These are phyloP conservation scores for Zaprionus capensis DNA, from an alignment of 1,140 invertebrate species.

Conservation along the genomic window DNA sequence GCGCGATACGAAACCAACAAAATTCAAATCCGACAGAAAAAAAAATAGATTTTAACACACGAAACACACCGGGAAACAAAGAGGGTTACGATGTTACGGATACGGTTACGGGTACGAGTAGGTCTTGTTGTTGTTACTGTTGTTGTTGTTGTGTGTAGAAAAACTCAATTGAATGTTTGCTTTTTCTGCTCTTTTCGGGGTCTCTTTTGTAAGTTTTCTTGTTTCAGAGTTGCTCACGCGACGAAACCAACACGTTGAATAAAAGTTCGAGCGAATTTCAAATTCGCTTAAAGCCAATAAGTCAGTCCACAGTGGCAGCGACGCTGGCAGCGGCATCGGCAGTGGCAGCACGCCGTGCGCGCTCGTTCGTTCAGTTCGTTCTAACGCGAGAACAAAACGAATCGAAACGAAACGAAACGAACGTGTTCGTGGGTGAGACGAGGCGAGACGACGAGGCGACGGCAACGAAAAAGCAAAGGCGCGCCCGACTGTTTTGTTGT, in stretches of 20 bases:
- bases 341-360: conserved; percentile 21
- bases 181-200: conserved; percentile 25
- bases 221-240: conserved; percentile 77
- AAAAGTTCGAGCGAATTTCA: conserved; percentile 79
- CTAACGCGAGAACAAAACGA: conserved; percentile 59
- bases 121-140: conserved; percentile 16
- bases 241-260: conserved; percentile 81
- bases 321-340: conserved; percentile 26
- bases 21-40: conserved; percentile 12
- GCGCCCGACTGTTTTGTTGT: conserved; percentile 20
- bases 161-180: conserved; percentile 38
- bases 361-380: conserved; percentile 36
- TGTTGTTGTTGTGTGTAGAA: conserved; percentile 13
- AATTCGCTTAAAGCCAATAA: conserved; percentile 83
- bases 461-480: conserved; percentile 20
- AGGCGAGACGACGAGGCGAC: not conserved
- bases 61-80: conserved; percentile 21
- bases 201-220: conserved; percentile 31
- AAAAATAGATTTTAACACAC: conserved; percentile 15
- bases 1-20: conserved; percentile 19
- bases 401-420: conserved; percentile 21
- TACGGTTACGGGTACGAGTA: conserved; percentile 13
- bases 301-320: conserved; percentile 57
- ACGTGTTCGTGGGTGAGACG: not conserved
- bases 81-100: conserved; percentile 9